Percentiles rank a stretch among this genome's conserved stretches.
phyloP scores from a whole-genome alignment of 92 coral and sea anemone genomes.

The Umimayanthus chanpuru region DNA sequence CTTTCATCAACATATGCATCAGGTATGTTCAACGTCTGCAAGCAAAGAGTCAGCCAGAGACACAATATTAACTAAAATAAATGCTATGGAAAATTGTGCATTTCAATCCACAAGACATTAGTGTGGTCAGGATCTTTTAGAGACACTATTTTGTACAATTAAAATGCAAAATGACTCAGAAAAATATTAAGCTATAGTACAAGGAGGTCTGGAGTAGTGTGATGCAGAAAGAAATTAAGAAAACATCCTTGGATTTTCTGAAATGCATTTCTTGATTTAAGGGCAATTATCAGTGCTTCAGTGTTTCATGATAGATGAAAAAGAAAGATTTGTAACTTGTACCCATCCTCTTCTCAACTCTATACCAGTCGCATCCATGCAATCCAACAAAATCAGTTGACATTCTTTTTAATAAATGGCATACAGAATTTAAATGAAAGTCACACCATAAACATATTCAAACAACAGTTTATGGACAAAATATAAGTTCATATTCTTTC shows the following conservation, averaged over 20 bases:
- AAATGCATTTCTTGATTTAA: too few relatives aligned
- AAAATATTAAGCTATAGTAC: background rate
- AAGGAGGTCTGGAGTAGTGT: background rate
- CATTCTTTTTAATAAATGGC: background rate
- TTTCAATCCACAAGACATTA: background rate
- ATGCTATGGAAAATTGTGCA: too few relatives aligned
- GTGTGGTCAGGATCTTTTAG: background rate
- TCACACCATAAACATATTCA: too few relatives aligned
- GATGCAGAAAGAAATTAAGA: background rate
- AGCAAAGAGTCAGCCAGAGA: background rate
- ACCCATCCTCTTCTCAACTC: background rate
- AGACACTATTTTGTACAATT: too few relatives aligned
- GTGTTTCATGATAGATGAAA: too few relatives aligned
- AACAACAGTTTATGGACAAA: too few relatives aligned
- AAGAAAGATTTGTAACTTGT: background rate
- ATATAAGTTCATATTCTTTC: too few relatives aligned
- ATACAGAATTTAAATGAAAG: too few relatives aligned
- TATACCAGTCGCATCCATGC: too few relatives aligned
- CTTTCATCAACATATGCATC: slow-evolving; percentile 95
- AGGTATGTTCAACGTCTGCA: slow-evolving; percentile 91
- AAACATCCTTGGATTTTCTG: background rate
- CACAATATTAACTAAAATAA: too few relatives aligned
- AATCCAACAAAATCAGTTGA: too few relatives aligned
- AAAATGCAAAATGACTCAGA: background rate
- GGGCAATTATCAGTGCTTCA: background rate